Conservation (phyloP, 2,113 vertebrate species). For the Cnemophilus loriae region DNA sequence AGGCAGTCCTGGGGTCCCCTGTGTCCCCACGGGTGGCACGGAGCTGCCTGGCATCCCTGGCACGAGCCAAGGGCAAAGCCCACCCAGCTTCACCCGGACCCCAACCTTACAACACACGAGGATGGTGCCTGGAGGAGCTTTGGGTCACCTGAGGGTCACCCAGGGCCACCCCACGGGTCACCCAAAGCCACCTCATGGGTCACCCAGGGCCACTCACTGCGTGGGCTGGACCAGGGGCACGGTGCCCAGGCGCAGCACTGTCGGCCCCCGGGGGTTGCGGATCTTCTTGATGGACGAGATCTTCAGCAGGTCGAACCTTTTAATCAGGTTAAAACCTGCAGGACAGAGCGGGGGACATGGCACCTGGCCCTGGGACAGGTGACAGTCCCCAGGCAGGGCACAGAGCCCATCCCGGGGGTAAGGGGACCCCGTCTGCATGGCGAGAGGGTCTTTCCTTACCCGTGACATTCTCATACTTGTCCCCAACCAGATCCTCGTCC, state of each 20-base stretch:
- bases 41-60: not conserved
- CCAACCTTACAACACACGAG: rapidly evolving
- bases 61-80: not conserved
- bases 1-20: not conserved
- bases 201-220: constrained; percentile 67
- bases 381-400: not conserved
- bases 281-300: constrained; percentile 87
- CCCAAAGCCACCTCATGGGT: rapidly evolving
- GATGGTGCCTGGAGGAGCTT: not conserved
- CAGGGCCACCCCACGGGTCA: not conserved
- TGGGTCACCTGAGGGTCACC: not conserved
- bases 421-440: rapidly evolving
- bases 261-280: constrained; percentile 77
- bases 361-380: not conserved
- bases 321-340: constrained; percentile 91
- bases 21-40: rapidly evolving
- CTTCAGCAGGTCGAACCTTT: constrained; percentile 85
- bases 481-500: constrained; percentile 66
- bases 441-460: constrained; percentile 24
- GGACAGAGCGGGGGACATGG: not conserved
- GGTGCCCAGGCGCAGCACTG: constrained; percentile 85
- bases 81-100: rapidly evolving
- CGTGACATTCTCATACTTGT: constrained; percentile 62
- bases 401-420: rapidly evolving
- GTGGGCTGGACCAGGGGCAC: constrained; percentile 80